Conservation (phyloP, 2,113 vertebrate species). For the Siniperca chuatsi region DNA sequence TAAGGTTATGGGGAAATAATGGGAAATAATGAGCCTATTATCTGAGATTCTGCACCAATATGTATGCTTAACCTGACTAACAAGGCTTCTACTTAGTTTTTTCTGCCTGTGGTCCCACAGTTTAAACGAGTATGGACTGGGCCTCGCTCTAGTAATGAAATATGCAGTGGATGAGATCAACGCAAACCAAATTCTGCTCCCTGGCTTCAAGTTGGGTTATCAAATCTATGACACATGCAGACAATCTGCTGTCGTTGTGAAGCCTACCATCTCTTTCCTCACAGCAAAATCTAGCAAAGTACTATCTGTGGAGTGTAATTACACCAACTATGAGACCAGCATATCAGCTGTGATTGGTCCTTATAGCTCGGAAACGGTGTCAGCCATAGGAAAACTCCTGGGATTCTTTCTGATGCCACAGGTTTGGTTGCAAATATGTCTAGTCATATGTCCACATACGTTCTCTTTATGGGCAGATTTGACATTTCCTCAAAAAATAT, state of each 20-base stretch:
- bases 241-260: slow-evolving; percentile 81
- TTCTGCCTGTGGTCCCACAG: slow-evolving; percentile 71
- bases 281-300: slow-evolving; percentile 31
- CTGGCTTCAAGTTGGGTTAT: slow-evolving; percentile 85
- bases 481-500: background rate
- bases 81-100: background rate
- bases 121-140: slow-evolving; percentile 77
- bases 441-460: background rate
- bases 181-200: slow-evolving; percentile 83
- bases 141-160: slow-evolving; percentile 88
- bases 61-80: background rate
- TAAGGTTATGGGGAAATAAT: background rate
- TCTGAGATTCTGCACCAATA: background rate
- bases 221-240: slow-evolving; percentile 85
- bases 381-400: slow-evolving; percentile 86
- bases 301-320: slow-evolving; percentile 82
- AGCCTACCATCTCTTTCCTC: slow-evolving; percentile 87
- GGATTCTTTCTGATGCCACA: slow-evolving; percentile 91
- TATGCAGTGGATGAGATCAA: slow-evolving; percentile 93
- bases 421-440: slow-evolving; percentile 76
- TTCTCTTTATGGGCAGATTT: background rate
- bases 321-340: slow-evolving; percentile 86
- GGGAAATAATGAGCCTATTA: background rate
- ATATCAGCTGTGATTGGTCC: slow-evolving; percentile 90
- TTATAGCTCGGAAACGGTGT: slow-evolving; percentile 81